A percentile compares a stretch with the other conserved stretches of the same genome.
Evolutionary conservation across 1,140 invertebrate species (phyloP).

Genomic region (Lithobius niger): DNA sequence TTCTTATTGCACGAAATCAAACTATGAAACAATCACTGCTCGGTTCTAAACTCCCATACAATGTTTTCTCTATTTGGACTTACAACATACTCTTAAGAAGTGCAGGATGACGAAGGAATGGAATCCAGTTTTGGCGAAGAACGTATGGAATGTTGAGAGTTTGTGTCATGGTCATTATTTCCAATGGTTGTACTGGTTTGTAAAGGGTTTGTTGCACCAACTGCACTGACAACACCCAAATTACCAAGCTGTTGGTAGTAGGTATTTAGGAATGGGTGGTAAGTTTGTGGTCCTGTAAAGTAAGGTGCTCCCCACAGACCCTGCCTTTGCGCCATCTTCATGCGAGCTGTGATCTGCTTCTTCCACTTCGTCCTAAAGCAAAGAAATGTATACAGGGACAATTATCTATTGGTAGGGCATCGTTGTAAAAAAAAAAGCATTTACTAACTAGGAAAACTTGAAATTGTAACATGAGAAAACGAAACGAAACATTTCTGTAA

Average conservation of each 20-base stretch:
- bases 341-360: conserved; percentile 74
- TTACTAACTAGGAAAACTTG: background rate
- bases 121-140: background rate
- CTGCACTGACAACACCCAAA: background rate
- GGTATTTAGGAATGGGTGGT: conserved; percentile 3
- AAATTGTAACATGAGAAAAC: too few relatives aligned
- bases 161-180: background rate
- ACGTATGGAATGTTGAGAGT: background rate
- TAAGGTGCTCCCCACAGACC: conserved; percentile 57
- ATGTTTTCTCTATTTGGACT: background rate
- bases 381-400: background rate
- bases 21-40: too few relatives aligned
- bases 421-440: background rate
- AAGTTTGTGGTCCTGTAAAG: conserved; percentile 29
- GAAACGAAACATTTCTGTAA: too few relatives aligned
- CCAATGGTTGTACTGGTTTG: background rate
- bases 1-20: too few relatives aligned
- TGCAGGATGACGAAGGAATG: background rate
- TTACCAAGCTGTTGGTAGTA: conserved; percentile 2
- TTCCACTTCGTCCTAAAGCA: conserved; percentile 77
- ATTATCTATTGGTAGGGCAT: background rate
- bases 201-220: background rate
- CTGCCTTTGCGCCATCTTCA: conserved; percentile 76
- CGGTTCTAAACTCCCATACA: too few relatives aligned
- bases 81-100: background rate